phyloP scores from a whole-genome alignment of 1,140 invertebrate species.

The Aleiodes sp. region DNA sequence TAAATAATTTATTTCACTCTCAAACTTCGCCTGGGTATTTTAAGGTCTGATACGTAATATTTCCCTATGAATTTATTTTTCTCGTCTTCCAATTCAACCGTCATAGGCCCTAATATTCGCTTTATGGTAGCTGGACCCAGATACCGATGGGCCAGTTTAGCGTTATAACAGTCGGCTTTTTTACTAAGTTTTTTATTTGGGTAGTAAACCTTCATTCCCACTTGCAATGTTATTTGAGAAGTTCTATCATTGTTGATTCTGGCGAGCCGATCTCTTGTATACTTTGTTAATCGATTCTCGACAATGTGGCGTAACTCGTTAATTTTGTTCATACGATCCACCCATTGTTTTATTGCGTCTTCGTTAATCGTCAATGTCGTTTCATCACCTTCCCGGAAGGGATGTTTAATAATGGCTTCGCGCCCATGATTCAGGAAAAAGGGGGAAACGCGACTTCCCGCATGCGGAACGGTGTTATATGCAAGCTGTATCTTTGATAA shows the following conservation, averaged over 20 bases:
- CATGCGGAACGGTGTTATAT: too few species aligned
- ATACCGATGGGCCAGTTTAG: too few species aligned
- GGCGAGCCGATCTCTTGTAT: conserved; percentile 15
- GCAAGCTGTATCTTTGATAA: conserved; percentile 23
- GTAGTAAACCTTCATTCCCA: too few species aligned
- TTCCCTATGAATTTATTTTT: conserved; percentile 23
- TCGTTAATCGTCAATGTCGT: background rate
- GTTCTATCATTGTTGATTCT: too few species aligned
- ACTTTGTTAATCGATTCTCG: conserved; percentile 15
- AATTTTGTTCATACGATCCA: background rate
- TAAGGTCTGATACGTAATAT: conserved; percentile 29
- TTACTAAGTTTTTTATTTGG: too few species aligned
- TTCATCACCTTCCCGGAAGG: background rate
- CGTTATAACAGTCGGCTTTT: too few species aligned
- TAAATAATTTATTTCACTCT: too few species aligned
- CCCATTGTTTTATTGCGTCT: conserved; percentile 6
- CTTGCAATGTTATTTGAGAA: too few species aligned
- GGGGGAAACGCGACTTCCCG: too few species aligned
- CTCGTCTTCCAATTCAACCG: conserved; percentile 26
- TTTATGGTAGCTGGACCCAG: conserved; percentile 19
- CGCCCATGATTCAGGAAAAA: conserved; percentile 29
- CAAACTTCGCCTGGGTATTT: conserved; percentile 29
- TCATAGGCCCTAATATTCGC: conserved; percentile 8
- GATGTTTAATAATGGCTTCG: conserved; percentile 4
- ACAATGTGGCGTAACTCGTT: conserved; percentile 31